phyloP scores from a whole-genome alignment of 2,113 vertebrate species.

The Trichomycterus rosablanca region DNA sequence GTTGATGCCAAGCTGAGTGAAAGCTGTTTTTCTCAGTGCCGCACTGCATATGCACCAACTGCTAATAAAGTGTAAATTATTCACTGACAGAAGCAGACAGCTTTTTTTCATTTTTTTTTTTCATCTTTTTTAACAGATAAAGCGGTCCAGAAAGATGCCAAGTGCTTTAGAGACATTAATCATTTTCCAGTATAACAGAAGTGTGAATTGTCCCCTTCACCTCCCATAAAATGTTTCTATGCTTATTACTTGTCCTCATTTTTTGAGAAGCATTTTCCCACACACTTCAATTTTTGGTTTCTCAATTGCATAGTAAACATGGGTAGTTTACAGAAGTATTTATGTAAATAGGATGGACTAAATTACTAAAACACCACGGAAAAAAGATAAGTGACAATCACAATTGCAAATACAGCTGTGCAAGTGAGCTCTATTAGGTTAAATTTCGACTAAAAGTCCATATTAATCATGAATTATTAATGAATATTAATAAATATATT shows the following conservation, averaged over 20 bases:
- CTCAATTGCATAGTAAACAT: too few species aligned
- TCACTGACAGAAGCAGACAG: constrained; percentile 37
- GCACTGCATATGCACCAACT: constrained; percentile 35
- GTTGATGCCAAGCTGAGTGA: constrained; percentile 14
- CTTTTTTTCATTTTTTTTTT: too few species aligned
- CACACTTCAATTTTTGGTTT: too few species aligned
- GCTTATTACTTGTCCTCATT: constrained; percentile 20
- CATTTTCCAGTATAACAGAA: constrained; percentile 30
- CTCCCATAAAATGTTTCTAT: constrained; percentile 26
- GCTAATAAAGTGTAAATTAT: constrained; percentile 49
- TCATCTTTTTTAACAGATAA: constrained; percentile 20
- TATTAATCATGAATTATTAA: too few species aligned
- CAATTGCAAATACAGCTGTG: too few species aligned
- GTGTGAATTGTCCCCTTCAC: constrained; percentile 29
- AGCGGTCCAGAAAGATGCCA: constrained; percentile 26
- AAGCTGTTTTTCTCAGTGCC: constrained; percentile 29
- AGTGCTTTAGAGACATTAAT: constrained; percentile 38
- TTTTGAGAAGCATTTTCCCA: constrained; percentile 19
- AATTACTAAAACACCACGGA: too few species aligned
- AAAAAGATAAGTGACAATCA: too few species aligned
- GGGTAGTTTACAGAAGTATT: too few species aligned
- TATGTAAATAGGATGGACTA: too few species aligned
- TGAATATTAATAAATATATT: too few species aligned
- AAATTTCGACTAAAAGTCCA: too few species aligned
- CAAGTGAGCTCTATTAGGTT: too few species aligned